phyloP scores from a whole-genome alignment of 2,888 invertebrate species.

The Napeogenes inachia region DNA sequence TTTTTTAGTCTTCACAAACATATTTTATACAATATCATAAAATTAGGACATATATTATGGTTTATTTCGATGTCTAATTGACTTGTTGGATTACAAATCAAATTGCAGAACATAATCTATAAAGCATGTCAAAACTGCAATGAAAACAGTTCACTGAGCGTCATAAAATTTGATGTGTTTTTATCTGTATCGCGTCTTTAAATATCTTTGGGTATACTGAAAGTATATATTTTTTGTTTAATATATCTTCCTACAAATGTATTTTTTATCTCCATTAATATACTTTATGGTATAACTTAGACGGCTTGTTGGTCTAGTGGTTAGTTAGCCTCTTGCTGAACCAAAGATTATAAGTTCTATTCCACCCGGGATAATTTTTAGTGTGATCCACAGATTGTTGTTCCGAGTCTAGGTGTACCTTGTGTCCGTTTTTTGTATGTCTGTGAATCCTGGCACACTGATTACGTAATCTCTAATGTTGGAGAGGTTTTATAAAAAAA shows the following conservation, averaged over 20 bases:
- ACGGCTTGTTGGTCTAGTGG: constrained; percentile 5
- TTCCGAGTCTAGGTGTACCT: no score
- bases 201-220: neutral
- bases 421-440: no score
- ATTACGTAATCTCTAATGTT: no score
- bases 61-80: neutral
- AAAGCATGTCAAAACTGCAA: neutral
- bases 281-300: neutral
- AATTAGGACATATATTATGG: no score
- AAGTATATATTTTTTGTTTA: no score
- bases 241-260: no score
- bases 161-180: constrained; percentile 2
- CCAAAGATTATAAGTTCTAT: constrained; percentile 2
- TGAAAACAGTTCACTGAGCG: neutral
- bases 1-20: no score
- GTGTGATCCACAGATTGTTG: no score
- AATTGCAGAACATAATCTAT: neutral
- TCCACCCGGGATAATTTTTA: neutral
- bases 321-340: neutral
- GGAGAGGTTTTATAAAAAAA: no score
- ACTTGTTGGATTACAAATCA: neutral
- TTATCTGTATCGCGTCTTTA: neutral
- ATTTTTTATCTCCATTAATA: no score
- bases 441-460: no score
- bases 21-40: no score